phyloP scores from a whole-genome alignment of 2,888 invertebrate genomes.

The Lasioglossum malachurum region DNA sequence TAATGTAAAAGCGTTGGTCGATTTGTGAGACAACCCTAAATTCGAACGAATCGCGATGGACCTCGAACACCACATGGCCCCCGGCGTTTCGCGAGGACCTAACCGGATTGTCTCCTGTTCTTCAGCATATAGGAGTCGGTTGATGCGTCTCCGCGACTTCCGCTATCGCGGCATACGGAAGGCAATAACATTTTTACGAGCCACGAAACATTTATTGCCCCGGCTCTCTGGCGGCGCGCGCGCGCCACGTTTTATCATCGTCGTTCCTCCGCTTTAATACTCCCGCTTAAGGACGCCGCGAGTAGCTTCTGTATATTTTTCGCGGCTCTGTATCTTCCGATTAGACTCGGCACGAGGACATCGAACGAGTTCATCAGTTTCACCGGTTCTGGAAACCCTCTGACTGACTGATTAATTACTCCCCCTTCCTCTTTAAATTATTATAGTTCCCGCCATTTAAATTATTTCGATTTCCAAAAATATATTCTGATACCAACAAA shows the following conservation, averaged over 20 bases:
- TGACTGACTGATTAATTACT: background rate
- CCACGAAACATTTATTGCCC: constrained; percentile 82
- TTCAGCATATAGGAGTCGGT: constrained; percentile 57
- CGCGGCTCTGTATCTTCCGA: constrained; percentile 53
- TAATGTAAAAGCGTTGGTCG: too few species aligned
- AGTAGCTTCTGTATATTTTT: constrained; percentile 61
- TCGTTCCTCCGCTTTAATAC: constrained; percentile 69
- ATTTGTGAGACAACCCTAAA: background rate
- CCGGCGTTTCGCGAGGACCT: background rate
- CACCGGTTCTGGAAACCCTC: constrained; percentile 4
- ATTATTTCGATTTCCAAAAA: background rate
- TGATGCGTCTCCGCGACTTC: constrained; percentile 64
- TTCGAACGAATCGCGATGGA: background rate
- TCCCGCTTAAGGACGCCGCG: constrained; percentile 59
- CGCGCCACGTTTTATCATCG: constrained; percentile 75
- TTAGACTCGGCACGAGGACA: constrained; percentile 33
- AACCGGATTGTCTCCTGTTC: constrained; percentile 41
- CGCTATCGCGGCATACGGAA: constrained; percentile 70
- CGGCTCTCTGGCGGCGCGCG: constrained; percentile 60
- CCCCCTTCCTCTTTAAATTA: background rate
- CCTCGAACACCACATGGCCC: background rate
- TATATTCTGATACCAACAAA: background rate
- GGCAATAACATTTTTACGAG: constrained; percentile 82
- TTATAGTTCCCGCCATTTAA: background rate
- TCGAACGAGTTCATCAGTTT: constrained; percentile 48